These are phyloP conservation scores for Epizoanthus scotinus DNA, from an alignment of 92 coral and sea anemone species.

Conservation along the genomic window DNA sequence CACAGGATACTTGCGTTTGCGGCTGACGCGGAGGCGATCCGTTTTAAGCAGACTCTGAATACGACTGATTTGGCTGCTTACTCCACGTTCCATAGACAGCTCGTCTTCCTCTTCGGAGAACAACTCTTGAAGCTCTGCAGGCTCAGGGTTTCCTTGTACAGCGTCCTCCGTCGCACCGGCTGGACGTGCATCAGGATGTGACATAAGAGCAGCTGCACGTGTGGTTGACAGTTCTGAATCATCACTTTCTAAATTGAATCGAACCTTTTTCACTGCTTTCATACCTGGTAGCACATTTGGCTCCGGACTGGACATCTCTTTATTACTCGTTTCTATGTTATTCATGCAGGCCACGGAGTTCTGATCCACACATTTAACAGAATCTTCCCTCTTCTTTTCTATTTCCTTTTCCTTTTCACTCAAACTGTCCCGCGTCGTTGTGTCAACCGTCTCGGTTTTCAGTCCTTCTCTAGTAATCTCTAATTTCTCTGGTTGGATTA, in stretches of 20 bases:
- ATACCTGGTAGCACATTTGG: background rate
- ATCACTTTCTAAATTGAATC: conserved; percentile 30
- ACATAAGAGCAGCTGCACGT: background rate
- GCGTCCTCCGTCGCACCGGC: background rate
- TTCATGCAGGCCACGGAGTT: background rate
- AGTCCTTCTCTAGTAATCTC: background rate
- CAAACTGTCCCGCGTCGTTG: background rate
- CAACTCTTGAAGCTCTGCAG: conserved; percentile 47
- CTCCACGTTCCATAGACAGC: conserved; percentile 49
- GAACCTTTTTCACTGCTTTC: conserved; percentile 27
- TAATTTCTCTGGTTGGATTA: background rate
- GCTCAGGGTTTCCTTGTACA: background rate
- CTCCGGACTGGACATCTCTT: background rate
- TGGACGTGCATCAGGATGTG: background rate
- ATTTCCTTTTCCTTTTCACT: background rate
- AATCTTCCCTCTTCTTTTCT: background rate
- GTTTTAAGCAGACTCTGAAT: conserved; percentile 70
- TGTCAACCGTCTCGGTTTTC: background rate
- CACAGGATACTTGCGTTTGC: conserved; percentile 66
- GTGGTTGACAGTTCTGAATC: background rate
- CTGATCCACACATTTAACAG: background rate
- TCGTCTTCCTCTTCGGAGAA: conserved; percentile 76
- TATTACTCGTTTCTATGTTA: background rate
- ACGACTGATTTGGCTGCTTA: conserved; percentile 74
- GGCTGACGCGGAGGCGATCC: conserved; percentile 75